Conservation (phyloP, 2,113 vertebrate genomes). For the Apteryx owenii region DNA sequence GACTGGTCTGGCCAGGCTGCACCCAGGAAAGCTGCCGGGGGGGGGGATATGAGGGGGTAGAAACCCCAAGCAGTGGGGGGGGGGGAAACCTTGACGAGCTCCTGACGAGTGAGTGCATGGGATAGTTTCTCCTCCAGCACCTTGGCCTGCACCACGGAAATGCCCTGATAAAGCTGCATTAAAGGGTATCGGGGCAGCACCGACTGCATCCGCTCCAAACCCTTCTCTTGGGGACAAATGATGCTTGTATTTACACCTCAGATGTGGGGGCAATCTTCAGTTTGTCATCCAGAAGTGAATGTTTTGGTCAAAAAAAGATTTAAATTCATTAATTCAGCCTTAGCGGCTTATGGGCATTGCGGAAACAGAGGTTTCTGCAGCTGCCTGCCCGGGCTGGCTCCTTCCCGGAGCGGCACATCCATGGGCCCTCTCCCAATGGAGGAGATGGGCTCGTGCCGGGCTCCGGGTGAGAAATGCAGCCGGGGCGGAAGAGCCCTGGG, state of each 20-base stretch:
- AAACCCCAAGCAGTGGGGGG: background rate
- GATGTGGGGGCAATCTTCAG: background rate
- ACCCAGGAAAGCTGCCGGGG: background rate
- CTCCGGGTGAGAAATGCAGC: no score
- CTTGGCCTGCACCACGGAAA: background rate
- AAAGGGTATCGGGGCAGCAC: background rate
- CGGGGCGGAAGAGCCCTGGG: no score
- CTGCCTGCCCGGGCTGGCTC: background rate
- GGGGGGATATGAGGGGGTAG: background rate
- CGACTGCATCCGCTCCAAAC: background rate
- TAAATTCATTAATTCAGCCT: background rate
- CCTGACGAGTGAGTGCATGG: accelerated
- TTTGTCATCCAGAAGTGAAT: background rate
- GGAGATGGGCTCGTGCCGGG: background rate
- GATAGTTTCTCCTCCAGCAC: background rate
- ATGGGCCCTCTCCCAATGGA: background rate
- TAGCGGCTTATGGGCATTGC: background rate
- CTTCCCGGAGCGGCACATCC: background rate
- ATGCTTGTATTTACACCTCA: background rate
- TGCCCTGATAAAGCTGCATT: accelerated
- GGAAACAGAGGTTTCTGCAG: accelerated
- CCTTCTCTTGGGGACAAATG: background rate
- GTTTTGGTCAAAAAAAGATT: background rate
- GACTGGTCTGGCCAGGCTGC: background rate
- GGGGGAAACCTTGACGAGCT: background rate